Base-by-base conservation (phyloP, 2,888 invertebrate species). In the Loripinus fragilis region DNA sequence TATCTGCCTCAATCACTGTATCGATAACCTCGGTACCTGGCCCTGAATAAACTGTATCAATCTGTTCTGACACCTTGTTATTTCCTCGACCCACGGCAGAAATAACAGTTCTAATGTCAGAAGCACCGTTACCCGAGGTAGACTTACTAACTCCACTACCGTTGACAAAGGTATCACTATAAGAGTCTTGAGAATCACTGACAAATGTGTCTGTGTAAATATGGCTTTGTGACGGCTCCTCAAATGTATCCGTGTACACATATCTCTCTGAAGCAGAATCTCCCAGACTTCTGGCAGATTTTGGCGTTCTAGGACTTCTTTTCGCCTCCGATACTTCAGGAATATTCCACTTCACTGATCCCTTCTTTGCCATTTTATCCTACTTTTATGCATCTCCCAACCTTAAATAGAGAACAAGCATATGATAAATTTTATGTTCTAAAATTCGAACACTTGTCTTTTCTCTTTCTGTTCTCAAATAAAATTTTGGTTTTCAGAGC, bases 201-300 rank as follows among this genome's bases (percentile, higher is more conserved):
- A 78, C 15, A 65, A 83, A 80, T 17, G 83, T 80, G 48, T 80
- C 80, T 2, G 83, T 78, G 55, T 83, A 80, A n/a, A 70, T n/a
- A 38, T 73, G 75, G 35, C 60, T 64, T n/a, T 42, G 42, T 1
- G 77, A 73, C 5, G 69, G 68, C 7, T 80, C 80, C 52, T 80
- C 83, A 74, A 75, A 78, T 23, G 77, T 80, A 33, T 78, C 80
- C 0, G 75, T 65, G 60, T 80, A 74, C 20, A 42, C 17, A 71
- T 76, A 73, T 75, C 30, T 83, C n/a, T 80, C 78, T 38, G 78
- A 76, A 7, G 66, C 35, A 23, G 78, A 74, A 10, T 81, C 78
- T 45, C 38, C 66, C 28, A 65, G 20, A 33, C 71, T 78, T 38
- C 64, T 35, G 5, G 17, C 41, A 41, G 67, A 41, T 48, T 60